Evolutionary conservation across 2,113 vertebrate genomes (phyloP), one percentile per base, ranked within the genome.

Genomic region (Grantiella picta): DNA sequence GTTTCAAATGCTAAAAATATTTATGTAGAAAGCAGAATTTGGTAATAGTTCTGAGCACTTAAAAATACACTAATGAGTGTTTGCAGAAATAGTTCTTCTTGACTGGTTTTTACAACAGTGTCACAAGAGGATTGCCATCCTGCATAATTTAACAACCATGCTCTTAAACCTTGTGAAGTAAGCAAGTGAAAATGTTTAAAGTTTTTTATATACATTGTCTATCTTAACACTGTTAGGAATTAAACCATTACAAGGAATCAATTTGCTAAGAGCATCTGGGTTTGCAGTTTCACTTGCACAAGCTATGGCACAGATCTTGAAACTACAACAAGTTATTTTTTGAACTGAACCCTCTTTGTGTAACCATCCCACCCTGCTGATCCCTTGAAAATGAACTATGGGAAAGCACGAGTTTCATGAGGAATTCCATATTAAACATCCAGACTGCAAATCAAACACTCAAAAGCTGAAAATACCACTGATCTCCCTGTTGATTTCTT

Each of bases 41-140:
- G 19, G 35, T 92, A 90, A 86, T 36, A 86, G 85, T 88, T 91
- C 50, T 63, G 71, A 88, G 64, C 44, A 69, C 11, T 47, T 60
- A 56, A 69, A 92, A 90, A 83, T 68, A 86, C 82, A 59, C 63
- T 63, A 80, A 78, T 29, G 79, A 93, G 56, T 24, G 5, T 83
- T 88, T 70, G 44, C 79, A 92, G 76, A 89, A 97, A 94, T 68
- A 88, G 54, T n/a, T 95, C 75, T 66, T 92, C 68, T 91, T 90
- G 82, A 59, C 85, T 83, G 40, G 82, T 77, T 83, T 88, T 85
- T 93, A 36, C 64, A 78, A 29, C 47, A 77, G 53, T 53, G 93
- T 80, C 87, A 68, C 40, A 36, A 56, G 87, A 94, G 79, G 66
- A 88, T 88, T 90, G 78, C 64, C 66, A 94, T 83, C 76, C 89